phyloP scores from a whole-genome alignment of 2,888 invertebrate species.

The Cancer borealis region DNA sequence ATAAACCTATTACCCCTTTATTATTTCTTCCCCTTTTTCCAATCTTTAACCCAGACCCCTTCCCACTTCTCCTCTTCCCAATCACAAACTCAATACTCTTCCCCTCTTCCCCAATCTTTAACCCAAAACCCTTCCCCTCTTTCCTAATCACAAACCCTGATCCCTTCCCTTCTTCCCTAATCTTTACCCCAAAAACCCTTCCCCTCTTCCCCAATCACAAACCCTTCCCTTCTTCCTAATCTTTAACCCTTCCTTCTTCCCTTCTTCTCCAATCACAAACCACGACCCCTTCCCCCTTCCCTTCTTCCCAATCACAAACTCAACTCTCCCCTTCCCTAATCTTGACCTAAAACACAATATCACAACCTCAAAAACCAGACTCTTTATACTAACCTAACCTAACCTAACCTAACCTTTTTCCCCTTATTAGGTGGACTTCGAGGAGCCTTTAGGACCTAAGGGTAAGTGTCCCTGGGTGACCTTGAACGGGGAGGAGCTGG shows the following conservation, averaged over 20 bases:
- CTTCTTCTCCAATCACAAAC: neutral
- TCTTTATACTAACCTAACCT: too few species aligned
- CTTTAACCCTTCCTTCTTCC: neutral
- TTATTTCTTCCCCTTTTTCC: neutral
- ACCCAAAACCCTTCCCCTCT: neutral
- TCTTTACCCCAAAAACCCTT: neutral
- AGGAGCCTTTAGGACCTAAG: constrained; percentile 79
- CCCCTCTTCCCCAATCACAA: neutral
- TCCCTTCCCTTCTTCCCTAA: neutral
- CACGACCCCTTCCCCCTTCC: too few species aligned
- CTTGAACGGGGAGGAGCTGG: constrained; percentile 79
- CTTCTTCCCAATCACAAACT: too few species aligned
- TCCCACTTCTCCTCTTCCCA: neutral
- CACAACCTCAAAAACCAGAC: too few species aligned
- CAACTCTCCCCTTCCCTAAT: too few species aligned
- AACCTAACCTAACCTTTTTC: too few species aligned
- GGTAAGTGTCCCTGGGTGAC: constrained; percentile 78
- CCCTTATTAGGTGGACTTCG: constrained; percentile 78
- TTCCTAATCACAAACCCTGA: neutral
- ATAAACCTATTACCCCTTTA: neutral
- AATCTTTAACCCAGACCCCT: neutral
- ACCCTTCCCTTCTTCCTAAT: neutral
- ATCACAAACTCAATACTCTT: neutral
- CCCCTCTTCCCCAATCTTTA: neutral
- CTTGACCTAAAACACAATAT: too few species aligned